A percentile compares a stretch with the other conserved stretches of the same genome.
These are phyloP conservation scores for Hystrix brachyura DNA, from an alignment of 2,113 vertebrate genomes.

Conservation along the genomic window DNA sequence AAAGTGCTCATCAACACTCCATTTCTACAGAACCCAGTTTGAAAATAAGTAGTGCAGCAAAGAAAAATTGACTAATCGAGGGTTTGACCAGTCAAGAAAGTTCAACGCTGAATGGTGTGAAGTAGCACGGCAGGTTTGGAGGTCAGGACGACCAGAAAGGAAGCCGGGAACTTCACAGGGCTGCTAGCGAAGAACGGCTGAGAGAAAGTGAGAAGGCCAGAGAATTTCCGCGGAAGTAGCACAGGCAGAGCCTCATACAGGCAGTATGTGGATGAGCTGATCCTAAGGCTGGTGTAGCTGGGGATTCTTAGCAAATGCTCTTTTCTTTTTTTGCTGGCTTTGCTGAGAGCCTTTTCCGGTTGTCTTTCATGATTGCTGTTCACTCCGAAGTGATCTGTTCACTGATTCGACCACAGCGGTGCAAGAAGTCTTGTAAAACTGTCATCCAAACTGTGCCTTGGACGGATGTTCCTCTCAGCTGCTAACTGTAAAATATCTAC, in stretches of 20 bases:
- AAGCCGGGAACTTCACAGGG: neutral
- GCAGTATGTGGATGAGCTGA: neutral
- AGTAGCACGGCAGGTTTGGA: neutral
- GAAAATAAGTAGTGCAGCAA: slow-evolving; percentile 21
- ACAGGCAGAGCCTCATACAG: neutral
- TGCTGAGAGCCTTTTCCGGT: neutral
- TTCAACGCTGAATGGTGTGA: neutral
- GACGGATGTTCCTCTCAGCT: neutral
- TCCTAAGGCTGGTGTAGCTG: fast-evolving
- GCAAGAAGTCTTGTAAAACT: neutral
- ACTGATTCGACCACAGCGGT: neutral
- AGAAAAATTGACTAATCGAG: slow-evolving; percentile 5
- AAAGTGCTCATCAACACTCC: neutral
- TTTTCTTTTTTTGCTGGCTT: neutral
- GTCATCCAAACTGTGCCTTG: neutral
- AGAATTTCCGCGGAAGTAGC: neutral
- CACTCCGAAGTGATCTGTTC: neutral
- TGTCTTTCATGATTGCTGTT: neutral
- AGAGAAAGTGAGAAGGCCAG: neutral
- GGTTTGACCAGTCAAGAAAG: neutral
- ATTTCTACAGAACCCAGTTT: neutral
- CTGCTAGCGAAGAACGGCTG: neutral
- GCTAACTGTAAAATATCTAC: neutral
- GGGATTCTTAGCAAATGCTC: neutral
- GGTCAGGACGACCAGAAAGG: neutral